Percentiles rank a stretch among this genome's conserved stretches.
These are phyloP conservation scores for Chouioia cunea DNA, from an alignment of 2,888 invertebrate species.

Conservation along the genomic window DNA sequence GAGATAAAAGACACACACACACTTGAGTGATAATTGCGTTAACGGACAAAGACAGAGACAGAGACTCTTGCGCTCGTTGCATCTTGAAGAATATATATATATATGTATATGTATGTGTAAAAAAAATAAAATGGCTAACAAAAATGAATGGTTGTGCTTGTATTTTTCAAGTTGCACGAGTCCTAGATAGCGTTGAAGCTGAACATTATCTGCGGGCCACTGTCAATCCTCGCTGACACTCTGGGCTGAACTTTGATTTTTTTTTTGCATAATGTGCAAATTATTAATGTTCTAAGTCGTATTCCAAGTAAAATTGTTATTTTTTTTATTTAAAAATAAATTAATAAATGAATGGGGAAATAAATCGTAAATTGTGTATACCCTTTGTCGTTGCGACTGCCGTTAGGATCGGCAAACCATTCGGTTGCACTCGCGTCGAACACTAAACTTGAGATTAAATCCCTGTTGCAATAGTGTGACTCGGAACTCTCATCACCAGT, in stretches of 20 bases:
- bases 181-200: conserved; percentile 20
- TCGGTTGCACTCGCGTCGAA: conserved; percentile 90
- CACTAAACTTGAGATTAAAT: conserved; percentile 85
- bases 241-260: conserved; percentile 41
- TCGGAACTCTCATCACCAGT: conserved; percentile 60
- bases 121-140: background rate
- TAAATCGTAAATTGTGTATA: conserved; percentile 65
- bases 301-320: conserved; percentile 37
- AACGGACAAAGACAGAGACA: conserved; percentile 53
- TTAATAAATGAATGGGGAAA: conserved; percentile 1
- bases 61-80: conserved; percentile 43
- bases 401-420: conserved; percentile 86
- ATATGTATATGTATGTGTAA: background rate
- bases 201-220: conserved; percentile 31
- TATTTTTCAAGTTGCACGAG: conserved; percentile 48
- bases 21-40: conserved; percentile 42
- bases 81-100: conserved; percentile 43
- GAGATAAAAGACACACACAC: conserved; percentile 18
- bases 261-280: too few species aligned
- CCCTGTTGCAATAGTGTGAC: conserved; percentile 80
- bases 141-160: background rate
- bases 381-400: conserved; percentile 80
- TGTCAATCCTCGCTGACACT: conserved; percentile 48
- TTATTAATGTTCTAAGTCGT: conserved; percentile 3
- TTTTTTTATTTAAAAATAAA: conserved; percentile 4